Conservation (phyloP, 2,888 invertebrate genomes). For the Melangyna quadrimaculata region DNA sequence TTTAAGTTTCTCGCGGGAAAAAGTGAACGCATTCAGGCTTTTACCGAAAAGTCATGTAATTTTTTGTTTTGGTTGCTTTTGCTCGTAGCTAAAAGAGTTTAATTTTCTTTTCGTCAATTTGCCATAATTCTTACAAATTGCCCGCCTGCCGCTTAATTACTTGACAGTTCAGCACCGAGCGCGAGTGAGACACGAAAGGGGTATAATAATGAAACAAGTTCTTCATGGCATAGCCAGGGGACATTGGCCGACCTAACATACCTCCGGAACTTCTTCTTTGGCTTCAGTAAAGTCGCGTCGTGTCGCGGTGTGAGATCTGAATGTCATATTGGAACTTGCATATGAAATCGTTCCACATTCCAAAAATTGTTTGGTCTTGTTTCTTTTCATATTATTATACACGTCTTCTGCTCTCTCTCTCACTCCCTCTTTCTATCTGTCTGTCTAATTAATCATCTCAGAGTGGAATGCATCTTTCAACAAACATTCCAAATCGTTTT, state of each 20-base stretch:
- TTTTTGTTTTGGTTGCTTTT: background rate
- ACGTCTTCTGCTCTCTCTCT: background rate
- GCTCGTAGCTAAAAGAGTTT: constrained; percentile 17
- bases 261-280: constrained; percentile 31
- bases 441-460: constrained; percentile 54
- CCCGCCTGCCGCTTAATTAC: constrained; percentile 63
- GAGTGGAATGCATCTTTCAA: constrained; percentile 66
- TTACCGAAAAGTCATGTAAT: constrained; percentile 32
- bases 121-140: constrained; percentile 69
- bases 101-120: constrained; percentile 70
- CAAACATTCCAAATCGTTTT: constrained; percentile 61
- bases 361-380: constrained; percentile 24
- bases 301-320: constrained; percentile 53
- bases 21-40: constrained; percentile 65
- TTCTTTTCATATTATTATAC: background rate
- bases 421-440: background rate
- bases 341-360: constrained; percentile 56
- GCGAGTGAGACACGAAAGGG: background rate
- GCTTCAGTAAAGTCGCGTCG: background rate
- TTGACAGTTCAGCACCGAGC: constrained; percentile 37
- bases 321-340: constrained; percentile 37
- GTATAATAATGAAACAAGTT: constrained; percentile 51
- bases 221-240: constrained; percentile 18
- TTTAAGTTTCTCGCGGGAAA: constrained; percentile 3
- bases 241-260: constrained; percentile 40